phyloP scores from a whole-genome alignment of 2,113 vertebrate species.

The Passer montanus region DNA sequence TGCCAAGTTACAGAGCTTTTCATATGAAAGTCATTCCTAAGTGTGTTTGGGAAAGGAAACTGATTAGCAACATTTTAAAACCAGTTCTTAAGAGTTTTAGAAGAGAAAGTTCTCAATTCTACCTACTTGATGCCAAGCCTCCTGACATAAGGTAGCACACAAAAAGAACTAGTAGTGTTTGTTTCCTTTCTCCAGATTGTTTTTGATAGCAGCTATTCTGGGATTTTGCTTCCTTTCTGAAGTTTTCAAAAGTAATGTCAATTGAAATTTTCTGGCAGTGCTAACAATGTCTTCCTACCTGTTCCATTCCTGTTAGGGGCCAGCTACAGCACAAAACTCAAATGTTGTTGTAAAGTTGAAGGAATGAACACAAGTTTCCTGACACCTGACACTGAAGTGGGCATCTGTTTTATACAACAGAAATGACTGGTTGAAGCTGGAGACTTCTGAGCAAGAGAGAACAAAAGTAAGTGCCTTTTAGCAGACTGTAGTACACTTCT shows the following conservation, averaged over 20 bases:
- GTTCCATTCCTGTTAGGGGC: not conserved
- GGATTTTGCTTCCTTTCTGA: not conserved
- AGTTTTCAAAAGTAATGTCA: not conserved
- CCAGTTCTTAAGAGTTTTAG: not conserved
- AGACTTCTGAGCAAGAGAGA: not conserved
- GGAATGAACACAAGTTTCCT: not conserved
- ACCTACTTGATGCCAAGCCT: not conserved
- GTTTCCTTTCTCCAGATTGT: not conserved
- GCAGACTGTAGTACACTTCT: not conserved
- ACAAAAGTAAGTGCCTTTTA: conserved; percentile 1
- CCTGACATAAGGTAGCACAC: not conserved
- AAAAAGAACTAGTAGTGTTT: not conserved
- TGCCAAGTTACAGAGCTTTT: not conserved
- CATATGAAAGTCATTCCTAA: not conserved
- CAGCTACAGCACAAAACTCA: not conserved
- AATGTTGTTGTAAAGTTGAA: not conserved
- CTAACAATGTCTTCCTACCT: not conserved
- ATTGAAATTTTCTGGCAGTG: not conserved
- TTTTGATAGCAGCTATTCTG: not conserved
- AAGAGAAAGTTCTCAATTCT: not conserved
- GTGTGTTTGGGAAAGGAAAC: not conserved
- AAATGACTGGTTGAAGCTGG: conserved; percentile 14
- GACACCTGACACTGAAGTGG: not conserved
- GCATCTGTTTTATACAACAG: not conserved
- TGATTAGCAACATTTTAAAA: not conserved